phyloP scores from a whole-genome alignment of 1,140 invertebrate species.

The Panonychus citri region DNA sequence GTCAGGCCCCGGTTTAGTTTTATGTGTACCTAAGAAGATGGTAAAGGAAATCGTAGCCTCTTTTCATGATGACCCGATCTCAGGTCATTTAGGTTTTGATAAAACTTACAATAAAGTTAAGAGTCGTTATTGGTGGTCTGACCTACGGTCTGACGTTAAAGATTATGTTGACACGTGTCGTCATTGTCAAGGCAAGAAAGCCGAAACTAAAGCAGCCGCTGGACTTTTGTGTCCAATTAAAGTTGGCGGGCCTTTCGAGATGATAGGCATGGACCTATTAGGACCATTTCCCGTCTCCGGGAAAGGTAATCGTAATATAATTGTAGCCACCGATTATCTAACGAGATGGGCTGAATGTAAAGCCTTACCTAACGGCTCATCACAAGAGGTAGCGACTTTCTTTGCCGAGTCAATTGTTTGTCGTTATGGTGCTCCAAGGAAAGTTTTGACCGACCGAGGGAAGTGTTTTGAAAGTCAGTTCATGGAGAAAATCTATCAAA shows the following conservation, averaged over 20 bases:
- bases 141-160: not conserved
- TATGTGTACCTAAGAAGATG: not conserved
- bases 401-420: slow-evolving; percentile 19
- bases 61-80: slow-evolving; percentile 1
- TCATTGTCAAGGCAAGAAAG: slow-evolving; percentile 2
- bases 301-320: slow-evolving; percentile 15
- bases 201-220: not conserved
- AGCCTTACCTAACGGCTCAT: slow-evolving; percentile 8
- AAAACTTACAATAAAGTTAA: not conserved
- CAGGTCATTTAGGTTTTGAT: slow-evolving; percentile 1
- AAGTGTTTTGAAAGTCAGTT: slow-evolving; percentile 3
- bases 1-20: not conserved
- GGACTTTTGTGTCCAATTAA: slow-evolving; percentile 8
- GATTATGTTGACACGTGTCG: not conserved
- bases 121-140: not conserved
- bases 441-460: slow-evolving; percentile 16
- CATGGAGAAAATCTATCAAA: not conserved
- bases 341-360: slow-evolving; percentile 15
- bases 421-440: slow-evolving; percentile 18
- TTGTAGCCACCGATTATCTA: slow-evolving; percentile 16
- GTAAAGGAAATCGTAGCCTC: not conserved
- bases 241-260: slow-evolving; percentile 11
- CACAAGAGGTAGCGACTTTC: slow-evolving; percentile 4
- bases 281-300: slow-evolving; percentile 13
- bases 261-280: no score